Base-by-base conservation (phyloP, 2,797 vertebrate genomes). In the Chaetodon trifasciatus region DNA sequence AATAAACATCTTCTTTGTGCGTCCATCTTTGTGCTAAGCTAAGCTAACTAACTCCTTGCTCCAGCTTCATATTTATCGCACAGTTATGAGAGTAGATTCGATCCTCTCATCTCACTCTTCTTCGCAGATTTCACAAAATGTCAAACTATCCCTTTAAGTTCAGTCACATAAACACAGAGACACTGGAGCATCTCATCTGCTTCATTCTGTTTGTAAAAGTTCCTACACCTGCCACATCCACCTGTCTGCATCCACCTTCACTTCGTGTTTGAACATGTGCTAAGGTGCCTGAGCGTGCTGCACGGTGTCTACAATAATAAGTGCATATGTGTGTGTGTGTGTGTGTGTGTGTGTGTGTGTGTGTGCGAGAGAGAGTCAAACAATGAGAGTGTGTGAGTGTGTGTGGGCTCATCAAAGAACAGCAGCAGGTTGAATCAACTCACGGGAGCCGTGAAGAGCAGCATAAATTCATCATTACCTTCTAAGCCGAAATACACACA, bases 331-430 rank as follows among this genome's bases (percentile, higher is more conserved):
- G 60, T 37, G 40, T 62, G 55, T 10, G 21, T 8, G 42, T 8
- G 42, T 8, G 42, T 8, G 53, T n/a, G 39, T 55, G 16, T 35
- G 53, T 63, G 63, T 61, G 52, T 24, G 49, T 55, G 55, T 10
- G 21, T 3, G 42, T 9, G 28, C 3, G 2, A 58, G 28, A 49
- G 40, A 42, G 46, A 83, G 49, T 73, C 62, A 67, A 60, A 81
- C 64, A 70, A 47, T 61, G 24, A 32, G 23, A 64, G 44, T 42
- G 47, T 47, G 32, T 24, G 73, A 42, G 69, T 81, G 75, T 81
- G 72, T 69, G 78, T 79, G 82, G 58, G 88, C 78, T 79, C 79
- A 91, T 86, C 70, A 86, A 87, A 90, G 78, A 75, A 28, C 74
- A 65, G 70, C 79, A 74, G 83, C 73, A n/a, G 56, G 40, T 73